Base-by-base conservation (phyloP, 2,113 vertebrate species). In the Phycodurus eques region DNA sequence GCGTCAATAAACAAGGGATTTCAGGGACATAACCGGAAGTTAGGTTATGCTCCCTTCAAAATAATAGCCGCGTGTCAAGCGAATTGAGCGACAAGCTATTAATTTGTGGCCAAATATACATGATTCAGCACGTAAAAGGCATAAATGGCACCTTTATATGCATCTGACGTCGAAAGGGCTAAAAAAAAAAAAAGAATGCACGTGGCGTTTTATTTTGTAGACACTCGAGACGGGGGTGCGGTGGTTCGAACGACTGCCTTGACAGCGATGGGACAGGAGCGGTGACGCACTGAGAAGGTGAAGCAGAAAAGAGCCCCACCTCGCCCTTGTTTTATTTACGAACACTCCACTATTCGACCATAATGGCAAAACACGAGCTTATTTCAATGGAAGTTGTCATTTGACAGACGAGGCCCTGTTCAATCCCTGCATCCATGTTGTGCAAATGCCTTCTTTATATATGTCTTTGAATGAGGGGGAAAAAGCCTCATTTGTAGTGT, bases 241-340 rank as follows among this genome's bases (percentile, higher is more conserved):
- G 5, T 49, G 10, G 12, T 70, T 19, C 63, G 22, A 60, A 5
- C 44, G 64, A 56, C 44, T 22, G 46, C 56, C 79, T 88, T 87
- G 66, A 85, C 83, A 57, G 70, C 73, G 79, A 84, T 79, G 78
- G 67, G 54, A 49, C 68, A 76, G 70, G 81, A 35, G 73, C 78
- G 72, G 79, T 79, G 76, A 79, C 83, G 74, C 87, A 79, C 79
- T 19, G 42, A 65, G 56, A 92, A 88, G 92, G 92, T 90, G 84
- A 83, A 80, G 43, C 73, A 76, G 77, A 43, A 51, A 8, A n/a
- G 64, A 66, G n/a, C 42, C 43, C 22, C 49, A 35, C 75, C 10
- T 67, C 63, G 13, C 61, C 69, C 80, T 47, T 13, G 44, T 17
- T 76, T 53, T 69, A 65, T 14, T 54, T 43, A 70, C 76, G 20